Evolutionary conservation across 1,140 invertebrate species (phyloP), one percentile per base, ranked within the genome.

Genomic region (Drosophila subpulchrella): DNA sequence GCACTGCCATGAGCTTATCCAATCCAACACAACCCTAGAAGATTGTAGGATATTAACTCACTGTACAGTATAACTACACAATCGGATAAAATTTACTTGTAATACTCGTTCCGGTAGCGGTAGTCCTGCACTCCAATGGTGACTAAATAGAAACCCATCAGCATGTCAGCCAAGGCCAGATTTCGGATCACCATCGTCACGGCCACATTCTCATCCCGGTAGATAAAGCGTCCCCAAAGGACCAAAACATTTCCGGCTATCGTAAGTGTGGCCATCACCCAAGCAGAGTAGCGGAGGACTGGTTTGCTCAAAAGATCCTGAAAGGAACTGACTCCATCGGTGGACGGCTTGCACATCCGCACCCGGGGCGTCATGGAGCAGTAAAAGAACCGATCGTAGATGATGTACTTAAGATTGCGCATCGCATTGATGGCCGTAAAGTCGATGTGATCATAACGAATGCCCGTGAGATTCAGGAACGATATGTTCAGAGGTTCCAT

Each of bases 91-190:
- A 68, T 71, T 71, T 41, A 91, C 61, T 92, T 81, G 74, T 95
- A 94, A 91, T 96, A 97, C 47, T 93, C 92, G 54, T 94, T 94
- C 17, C 96, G 92, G 82, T 94, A 96, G 51, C 93, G 92, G 32
- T 94, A 82, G 88, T 97, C 96, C 77, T 95, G 93, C 34, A 94
- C 90, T 6, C 94, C 96, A 74, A 97, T 95, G 50, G 95, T 93
- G 12, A 96, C 84, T 58, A 97, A 93, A 91, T 97, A 97, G 47
- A 97, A 88, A 1, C 96, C 96, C 95, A 97, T 97, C 15, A 97
- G 90, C 74, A 96, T 93, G 92, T 97, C 96, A 6, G 96, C 95
- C n/a, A 95, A 93, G 48, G 96, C 95, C 39, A 97, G 92, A 92
- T 97, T 97, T 47, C 94, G 94, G 60, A 97, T 95, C 34, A 96